These are phyloP conservation scores for Patella caerulea DNA, from an alignment of 2,888 invertebrate species.

Conservation along the genomic window DNA sequence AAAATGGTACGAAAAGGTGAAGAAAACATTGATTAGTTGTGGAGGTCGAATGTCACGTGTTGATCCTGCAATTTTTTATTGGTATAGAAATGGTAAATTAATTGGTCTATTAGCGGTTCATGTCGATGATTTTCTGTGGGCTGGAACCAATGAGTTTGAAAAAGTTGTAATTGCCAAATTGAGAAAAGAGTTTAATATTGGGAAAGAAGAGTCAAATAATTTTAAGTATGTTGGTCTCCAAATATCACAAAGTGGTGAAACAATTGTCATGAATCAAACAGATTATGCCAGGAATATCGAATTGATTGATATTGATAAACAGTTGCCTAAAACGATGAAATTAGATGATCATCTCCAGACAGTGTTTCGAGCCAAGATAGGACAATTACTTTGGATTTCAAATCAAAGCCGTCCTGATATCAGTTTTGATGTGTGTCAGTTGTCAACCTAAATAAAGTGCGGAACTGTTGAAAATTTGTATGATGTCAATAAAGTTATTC, in stretches of 20 bases:
- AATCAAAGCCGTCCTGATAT: no score
- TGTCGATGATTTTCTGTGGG: constrained; percentile 24
- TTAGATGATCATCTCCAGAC: no score
- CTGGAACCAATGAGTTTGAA: constrained; percentile 19
- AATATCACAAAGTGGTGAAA: not conserved
- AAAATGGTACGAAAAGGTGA: constrained; percentile 18
- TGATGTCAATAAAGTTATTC: no score
- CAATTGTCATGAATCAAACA: not conserved
- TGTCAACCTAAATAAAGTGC: no score
- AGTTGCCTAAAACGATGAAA: no score
- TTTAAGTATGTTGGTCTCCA: no score
- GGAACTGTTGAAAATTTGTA: no score
- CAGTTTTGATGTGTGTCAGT: no score
- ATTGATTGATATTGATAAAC: not conserved
- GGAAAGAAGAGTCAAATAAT: no score
- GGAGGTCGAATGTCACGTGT: constrained; percentile 4
- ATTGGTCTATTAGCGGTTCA: constrained; percentile 22
- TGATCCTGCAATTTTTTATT: constrained; percentile 23
- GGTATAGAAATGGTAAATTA: not conserved
- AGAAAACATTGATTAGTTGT: not conserved
- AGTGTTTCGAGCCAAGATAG: no score
- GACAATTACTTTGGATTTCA: no score
- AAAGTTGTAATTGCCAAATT: not conserved
- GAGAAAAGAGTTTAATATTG: no score
- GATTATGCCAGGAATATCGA: not conserved